Percentiles rank a stretch among this genome's conserved stretches.
Conservation (phyloP, 1,140 invertebrate species). For the Steinernema feltiae region DNA sequence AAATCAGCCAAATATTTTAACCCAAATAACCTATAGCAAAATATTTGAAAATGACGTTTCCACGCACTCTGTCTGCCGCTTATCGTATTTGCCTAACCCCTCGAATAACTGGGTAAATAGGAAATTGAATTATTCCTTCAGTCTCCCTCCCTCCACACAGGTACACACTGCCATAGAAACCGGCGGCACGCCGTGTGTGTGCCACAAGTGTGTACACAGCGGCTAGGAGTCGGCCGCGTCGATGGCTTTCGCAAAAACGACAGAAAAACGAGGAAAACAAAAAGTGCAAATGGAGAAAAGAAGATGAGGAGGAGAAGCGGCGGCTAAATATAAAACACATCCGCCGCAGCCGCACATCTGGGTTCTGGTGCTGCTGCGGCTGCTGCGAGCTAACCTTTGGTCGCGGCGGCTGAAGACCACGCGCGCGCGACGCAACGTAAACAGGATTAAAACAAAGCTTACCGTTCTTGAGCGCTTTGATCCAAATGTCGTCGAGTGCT, state of each 20-base stretch:
- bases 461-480: conserved; percentile 7
- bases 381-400: not conserved
- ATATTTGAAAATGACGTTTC: too few species aligned
- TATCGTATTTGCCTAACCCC: too few species aligned
- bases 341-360: not conserved
- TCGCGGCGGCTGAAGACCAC: not conserved
- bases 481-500: not conserved
- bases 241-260: not conserved
- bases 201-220: not conserved
- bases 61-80: too few species aligned
- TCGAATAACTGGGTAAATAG: too few species aligned
- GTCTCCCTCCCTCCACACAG: too few species aligned
- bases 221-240: not conserved
- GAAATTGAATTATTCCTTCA: too few species aligned
- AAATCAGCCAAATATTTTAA: too few species aligned
- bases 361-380: not conserved
- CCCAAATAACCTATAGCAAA: too few species aligned
- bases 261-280: not conserved
- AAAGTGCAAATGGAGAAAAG: conserved; percentile 8
- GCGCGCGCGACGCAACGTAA: too few species aligned
- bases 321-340: conserved; percentile 8
- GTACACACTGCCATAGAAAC: too few species aligned
- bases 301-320: not conserved
- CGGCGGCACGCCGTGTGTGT: too few species aligned
- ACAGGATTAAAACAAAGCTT: too few species aligned